A percentile compares a stretch with the other conserved stretches of the same genome.
phyloP scores from a whole-genome alignment of 2,113 vertebrate genomes.

The Saimiri boliviensis region DNA sequence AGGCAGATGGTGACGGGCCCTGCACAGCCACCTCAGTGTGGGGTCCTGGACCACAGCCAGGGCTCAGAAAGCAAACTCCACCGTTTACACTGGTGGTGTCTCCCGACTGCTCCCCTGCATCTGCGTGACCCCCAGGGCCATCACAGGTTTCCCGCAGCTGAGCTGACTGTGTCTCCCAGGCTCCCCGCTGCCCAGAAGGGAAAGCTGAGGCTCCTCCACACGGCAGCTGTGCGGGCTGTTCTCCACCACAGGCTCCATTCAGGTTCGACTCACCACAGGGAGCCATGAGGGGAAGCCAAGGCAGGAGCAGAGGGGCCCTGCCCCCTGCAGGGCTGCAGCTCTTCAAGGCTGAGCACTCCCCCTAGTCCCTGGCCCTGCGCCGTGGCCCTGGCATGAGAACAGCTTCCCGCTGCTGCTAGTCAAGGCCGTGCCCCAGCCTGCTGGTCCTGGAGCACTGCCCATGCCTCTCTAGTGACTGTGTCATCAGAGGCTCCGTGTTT shows the following conservation, averaged over 20 bases:
- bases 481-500: not conserved
- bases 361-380: rapidly evolving
- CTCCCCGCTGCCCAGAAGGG: too few species aligned
- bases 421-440: too few species aligned
- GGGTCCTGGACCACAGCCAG: not conserved
- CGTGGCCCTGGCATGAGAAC: not conserved
- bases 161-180: not conserved
- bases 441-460: not conserved
- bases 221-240: not conserved
- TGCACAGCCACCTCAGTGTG: not conserved
- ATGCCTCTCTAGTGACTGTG: not conserved
- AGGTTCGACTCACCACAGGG: not conserved
- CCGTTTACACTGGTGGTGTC: not conserved
- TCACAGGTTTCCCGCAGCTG: not conserved
- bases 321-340: not conserved
- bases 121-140: not conserved
- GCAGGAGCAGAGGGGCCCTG: not conserved
- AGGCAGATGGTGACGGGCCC: not conserved
- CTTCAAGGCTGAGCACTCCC: not conserved
- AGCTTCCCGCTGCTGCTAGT: not conserved
- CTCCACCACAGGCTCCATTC: not conserved
- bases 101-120: not conserved
- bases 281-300: not conserved
- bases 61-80: not conserved
- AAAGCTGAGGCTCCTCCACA: too few species aligned